Conservation (phyloP, 2,888 invertebrate genomes). For the Perizoma affinitatum region DNA sequence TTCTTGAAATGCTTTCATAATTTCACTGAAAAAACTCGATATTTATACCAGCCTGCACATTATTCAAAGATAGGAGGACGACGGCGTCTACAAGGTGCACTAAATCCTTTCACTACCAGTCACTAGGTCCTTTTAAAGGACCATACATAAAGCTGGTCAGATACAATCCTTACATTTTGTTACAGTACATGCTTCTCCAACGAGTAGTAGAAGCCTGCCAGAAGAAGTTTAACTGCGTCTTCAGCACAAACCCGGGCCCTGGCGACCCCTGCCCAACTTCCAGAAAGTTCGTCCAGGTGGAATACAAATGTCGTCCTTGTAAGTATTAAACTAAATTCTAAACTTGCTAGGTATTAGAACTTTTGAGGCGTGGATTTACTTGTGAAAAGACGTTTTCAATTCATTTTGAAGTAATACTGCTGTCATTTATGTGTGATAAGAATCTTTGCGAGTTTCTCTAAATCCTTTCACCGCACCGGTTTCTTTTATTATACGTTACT, state of each 20-base stretch:
- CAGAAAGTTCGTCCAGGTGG: conserved; percentile 96
- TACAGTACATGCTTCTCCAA: conserved; percentile 94
- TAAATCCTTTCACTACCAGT: too few species aligned
- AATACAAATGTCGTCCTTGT: conserved; percentile 92
- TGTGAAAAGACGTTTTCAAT: too few species aligned
- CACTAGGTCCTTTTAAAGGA: too few species aligned
- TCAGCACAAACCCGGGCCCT: conserved; percentile 93
- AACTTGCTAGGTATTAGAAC: background rate
- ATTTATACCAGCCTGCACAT: too few species aligned
- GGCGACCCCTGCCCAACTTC: conserved; percentile 95
- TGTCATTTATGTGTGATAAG: too few species aligned
- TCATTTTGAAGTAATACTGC: too few species aligned
- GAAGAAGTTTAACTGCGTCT: conserved; percentile 95
- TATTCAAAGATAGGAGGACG: too few species aligned
- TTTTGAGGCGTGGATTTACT: background rate
- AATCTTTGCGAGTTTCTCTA: too few species aligned
- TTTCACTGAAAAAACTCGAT: background rate
- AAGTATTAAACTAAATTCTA: conserved; percentile 85
- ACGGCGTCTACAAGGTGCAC: too few species aligned
- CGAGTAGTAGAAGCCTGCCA: conserved; percentile 96
- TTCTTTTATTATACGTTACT: too few species aligned
- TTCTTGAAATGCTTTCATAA: background rate
- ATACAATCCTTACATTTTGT: conserved; percentile 19
- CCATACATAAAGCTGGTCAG: too few species aligned
- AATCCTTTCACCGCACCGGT: too few species aligned